Evolutionary conservation across 2,797 vertebrate species (phyloP), one percentile per base, ranked within the genome.

Genomic region (Babyrousa celebensis): DNA sequence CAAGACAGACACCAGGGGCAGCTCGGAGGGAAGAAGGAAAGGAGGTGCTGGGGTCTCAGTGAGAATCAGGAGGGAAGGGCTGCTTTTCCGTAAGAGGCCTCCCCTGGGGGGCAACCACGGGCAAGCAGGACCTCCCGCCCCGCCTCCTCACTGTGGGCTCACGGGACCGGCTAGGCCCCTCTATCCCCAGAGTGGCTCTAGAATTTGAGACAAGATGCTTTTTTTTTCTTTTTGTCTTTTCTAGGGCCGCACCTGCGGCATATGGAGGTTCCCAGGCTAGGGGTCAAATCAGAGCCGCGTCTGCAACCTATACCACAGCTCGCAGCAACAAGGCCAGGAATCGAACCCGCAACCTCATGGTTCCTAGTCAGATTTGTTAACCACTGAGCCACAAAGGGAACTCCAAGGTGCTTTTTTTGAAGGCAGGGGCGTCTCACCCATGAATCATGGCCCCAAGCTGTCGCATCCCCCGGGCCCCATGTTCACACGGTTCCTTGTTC

Each of bases 121-220:
- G 43, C 43, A 10, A 10, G 43, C 43, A 10, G 43, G 43, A 48
- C 43, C 9, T 10, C 43, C 43, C 6, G 5, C 43, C 43, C 43
- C 43, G 9, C 1, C 43, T 48, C 43, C 43, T 48, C 43, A 48
- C 43, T 10, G 43, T 48, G 43, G 12, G 14, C 17, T 7, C 68
- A 0, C 0, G 14, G 18, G 15, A 25, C 27, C 6, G 36, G 85
- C 54, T 9, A 29, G 25, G 15, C 0, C 0, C 20, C 3, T 1
- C 63, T 1, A 1, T 12, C 72, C n/a, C 29, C 27, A 16, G 6
- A 16, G 1, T 18, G 36, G 32, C n/a, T 10, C 70, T 27, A 27
- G 71, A 40, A 65, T 21, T 79, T 21, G 56, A 54, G 29, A 52
- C 4, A 10, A 29, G 54, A 79, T 10, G 1, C 11, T 67, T 27